phyloP scores from a whole-genome alignment of 2,797 vertebrate genomes.

The Propithecus deckenii region DNA sequence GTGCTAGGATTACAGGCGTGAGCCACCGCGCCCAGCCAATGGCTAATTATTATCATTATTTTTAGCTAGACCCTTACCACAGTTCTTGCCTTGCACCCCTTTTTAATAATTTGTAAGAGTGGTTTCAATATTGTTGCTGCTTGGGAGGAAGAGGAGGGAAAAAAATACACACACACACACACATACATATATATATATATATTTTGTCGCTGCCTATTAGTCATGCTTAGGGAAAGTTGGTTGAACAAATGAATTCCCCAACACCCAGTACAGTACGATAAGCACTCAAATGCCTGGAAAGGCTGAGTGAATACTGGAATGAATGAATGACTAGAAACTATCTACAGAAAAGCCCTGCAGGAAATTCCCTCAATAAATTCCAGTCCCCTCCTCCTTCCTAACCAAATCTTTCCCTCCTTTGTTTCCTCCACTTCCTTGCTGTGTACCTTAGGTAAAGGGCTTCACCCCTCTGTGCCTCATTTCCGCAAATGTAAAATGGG shows the following conservation, averaged over 20 bases:
- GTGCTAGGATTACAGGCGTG: too few species aligned
- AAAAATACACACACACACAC: too few species aligned
- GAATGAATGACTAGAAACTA: not conserved
- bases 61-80: too few species aligned
- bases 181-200: too few species aligned
- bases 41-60: too few species aligned
- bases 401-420: not conserved
- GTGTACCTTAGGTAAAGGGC: not conserved
- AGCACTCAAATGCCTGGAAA: fast-evolving
- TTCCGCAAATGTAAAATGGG: not conserved
- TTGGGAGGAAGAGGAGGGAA: too few species aligned
- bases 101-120: too few species aligned
- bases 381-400: not conserved
- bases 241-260: not conserved
- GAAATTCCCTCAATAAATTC: not conserved
- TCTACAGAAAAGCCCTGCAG: not conserved
- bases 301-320: not conserved
- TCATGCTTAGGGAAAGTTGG: not conserved
- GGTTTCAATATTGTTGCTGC: too few species aligned
- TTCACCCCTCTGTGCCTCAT: not conserved
- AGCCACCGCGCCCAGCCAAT: too few species aligned
- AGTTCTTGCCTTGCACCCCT: too few species aligned
- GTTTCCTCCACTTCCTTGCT: not conserved
- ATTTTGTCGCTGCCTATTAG: not conserved
- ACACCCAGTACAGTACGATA: fast-evolving